A percentile compares a stretch with the other conserved stretches of the same genome.
These are phyloP conservation scores for Nineta flava DNA, from an alignment of 2,888 invertebrate genomes.

Conservation along the genomic window DNA sequence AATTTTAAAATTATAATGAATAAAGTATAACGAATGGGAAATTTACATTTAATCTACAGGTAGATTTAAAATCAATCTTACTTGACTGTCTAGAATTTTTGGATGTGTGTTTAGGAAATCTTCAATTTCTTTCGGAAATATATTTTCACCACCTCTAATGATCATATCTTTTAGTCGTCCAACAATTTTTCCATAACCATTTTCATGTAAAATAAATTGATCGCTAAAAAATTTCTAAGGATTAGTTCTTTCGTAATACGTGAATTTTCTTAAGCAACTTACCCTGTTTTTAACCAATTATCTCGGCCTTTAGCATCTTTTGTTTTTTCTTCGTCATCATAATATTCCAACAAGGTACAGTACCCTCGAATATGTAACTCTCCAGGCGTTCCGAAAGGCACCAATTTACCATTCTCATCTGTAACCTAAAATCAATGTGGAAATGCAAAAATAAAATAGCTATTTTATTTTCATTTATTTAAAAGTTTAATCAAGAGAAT, in stretches of 20 bases:
- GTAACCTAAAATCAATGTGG: slow-evolving; percentile 39
- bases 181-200: slow-evolving; percentile 55
- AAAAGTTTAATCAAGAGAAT: too few species aligned
- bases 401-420: slow-evolving; percentile 41
- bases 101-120: slow-evolving; percentile 59
- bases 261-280: slow-evolving; percentile 12
- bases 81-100: slow-evolving; percentile 55
- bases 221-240: slow-evolving; percentile 35
- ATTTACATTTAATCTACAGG: too few species aligned
- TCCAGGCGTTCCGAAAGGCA: slow-evolving; percentile 55
- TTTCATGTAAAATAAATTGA: slow-evolving; percentile 44
- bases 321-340: slow-evolving; percentile 62
- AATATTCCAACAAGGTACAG: slow-evolving; percentile 65
- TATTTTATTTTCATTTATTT: too few species aligned
- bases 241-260: too few species aligned
- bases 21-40: too few species aligned
- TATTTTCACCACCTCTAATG: slow-evolving; percentile 68
- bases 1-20: too few species aligned
- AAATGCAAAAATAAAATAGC: too few species aligned
- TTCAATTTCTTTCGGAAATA: slow-evolving; percentile 72
- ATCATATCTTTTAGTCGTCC: slow-evolving; percentile 67
- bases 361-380: slow-evolving; percentile 65
- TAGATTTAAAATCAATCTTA: too few species aligned
- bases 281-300: slow-evolving; percentile 73
- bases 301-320: slow-evolving; percentile 44